A percentile compares a stretch with the other conserved stretches of the same genome.
Evolutionary conservation across 2,797 vertebrate species (phyloP).

Genomic region (Crenuchus spilurus): DNA sequence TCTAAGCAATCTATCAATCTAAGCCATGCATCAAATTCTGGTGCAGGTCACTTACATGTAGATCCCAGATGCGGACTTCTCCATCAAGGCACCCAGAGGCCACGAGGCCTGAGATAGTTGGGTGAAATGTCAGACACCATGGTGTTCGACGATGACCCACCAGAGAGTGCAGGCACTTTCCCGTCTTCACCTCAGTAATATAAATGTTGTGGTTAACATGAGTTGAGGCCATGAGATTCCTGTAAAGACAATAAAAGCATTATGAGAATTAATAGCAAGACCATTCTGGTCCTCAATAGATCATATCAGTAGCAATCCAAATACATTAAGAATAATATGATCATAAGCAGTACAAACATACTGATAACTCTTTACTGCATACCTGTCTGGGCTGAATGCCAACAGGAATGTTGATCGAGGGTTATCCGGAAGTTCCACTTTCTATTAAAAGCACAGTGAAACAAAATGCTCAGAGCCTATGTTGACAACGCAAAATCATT

Average conservation of each 20-base stretch:
- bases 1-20: too few relatives aligned
- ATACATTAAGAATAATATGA: neutral
- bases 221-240: conserved; percentile 97
- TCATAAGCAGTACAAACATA: neutral
- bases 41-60: conserved; percentile 88
- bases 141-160: conserved; percentile 97
- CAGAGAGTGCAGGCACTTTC: conserved; percentile 96
- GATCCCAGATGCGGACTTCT: conserved; percentile 98
- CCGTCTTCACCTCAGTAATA: conserved; percentile 98
- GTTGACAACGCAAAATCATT: neutral
- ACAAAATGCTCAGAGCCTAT: neutral
- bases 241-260: conserved; percentile 54
- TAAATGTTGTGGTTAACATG: conserved; percentile 99
- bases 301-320: neutral
- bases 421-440: conserved; percentile 98
- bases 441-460: conserved; percentile 76
- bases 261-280: neutral
- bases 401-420: conserved; percentile 97
- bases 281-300: neutral
- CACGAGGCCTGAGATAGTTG: conserved; percentile 95
- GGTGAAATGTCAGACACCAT: conserved; percentile 99
- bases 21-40: too few relatives aligned
- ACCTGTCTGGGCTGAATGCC: conserved; percentile 99
- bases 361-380: conserved; percentile 32
- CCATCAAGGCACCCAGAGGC: conserved; percentile 98